phyloP scores from a whole-genome alignment of 2,797 vertebrate species.

The Acanthornis magna region DNA sequence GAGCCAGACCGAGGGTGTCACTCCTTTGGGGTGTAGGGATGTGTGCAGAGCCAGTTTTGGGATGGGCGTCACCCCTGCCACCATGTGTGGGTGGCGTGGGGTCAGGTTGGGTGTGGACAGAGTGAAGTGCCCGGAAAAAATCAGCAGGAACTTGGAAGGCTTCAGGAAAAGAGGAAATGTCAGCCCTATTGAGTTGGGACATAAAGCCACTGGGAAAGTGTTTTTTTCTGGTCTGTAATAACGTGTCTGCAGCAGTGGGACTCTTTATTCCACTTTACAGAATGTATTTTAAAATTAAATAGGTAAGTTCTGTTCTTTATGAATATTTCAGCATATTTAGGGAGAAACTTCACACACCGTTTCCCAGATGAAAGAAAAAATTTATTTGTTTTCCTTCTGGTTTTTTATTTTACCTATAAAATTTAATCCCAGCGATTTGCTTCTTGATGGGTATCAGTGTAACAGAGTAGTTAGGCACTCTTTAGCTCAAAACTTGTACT shows the following conservation, averaged over 20 bases:
- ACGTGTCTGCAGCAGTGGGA: background rate
- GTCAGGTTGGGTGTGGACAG: background rate
- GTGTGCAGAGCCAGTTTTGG: background rate
- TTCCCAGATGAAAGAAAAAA: background rate
- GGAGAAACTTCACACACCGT: background rate
- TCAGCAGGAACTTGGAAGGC: background rate
- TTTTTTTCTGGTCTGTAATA: background rate
- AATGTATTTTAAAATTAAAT: background rate
- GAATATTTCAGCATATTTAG: background rate
- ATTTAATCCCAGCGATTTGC: background rate
- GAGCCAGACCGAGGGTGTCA: background rate
- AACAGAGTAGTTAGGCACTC: background rate
- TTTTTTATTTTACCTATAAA: background rate
- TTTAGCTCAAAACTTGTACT: background rate
- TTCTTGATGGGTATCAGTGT: background rate
- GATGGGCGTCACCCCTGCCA: background rate
- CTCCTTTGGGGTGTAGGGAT: background rate
- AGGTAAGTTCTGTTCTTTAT: background rate
- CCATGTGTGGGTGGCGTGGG: accelerated
- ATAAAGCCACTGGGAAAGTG: background rate
- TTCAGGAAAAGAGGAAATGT: background rate
- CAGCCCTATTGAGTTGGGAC: background rate
- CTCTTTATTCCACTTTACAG: background rate
- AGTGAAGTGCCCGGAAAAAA: background rate
- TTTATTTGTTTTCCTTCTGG: background rate